Evolutionary conservation across 2,888 invertebrate genomes (phyloP).

Genomic region (Brachyptera risi): DNA sequence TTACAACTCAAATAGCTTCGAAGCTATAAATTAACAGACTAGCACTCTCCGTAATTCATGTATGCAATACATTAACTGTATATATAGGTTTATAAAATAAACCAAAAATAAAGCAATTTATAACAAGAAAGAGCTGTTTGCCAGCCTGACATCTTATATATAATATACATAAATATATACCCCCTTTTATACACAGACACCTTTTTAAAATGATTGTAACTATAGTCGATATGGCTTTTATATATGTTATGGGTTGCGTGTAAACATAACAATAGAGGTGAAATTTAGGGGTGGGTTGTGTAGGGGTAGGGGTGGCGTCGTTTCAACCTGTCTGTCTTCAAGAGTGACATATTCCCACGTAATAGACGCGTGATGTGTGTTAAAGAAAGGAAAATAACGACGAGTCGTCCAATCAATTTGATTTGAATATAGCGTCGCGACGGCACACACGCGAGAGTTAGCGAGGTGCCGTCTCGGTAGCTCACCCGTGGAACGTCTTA

Average conservation of each 20-base stretch:
- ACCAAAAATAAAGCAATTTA: not conserved
- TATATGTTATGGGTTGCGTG: not conserved
- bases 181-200: not conserved
- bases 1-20: not conserved
- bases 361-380: not conserved
- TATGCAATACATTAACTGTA: conserved; percentile 1
- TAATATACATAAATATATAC: not conserved
- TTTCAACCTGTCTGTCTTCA: conserved; percentile 8
- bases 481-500: not conserved
- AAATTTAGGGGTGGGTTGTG: not conserved
- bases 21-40: no score
- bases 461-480: not conserved
- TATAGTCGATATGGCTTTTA: conserved; percentile 8
- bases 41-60: conserved; percentile 7
- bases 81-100: not conserved
- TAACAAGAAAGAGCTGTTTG: no score
- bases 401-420: conserved; percentile 16
- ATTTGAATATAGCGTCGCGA: not conserved
- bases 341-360: conserved; percentile 12
- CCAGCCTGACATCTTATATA: no score
- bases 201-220: conserved; percentile 16
- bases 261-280: not conserved
- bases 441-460: not conserved
- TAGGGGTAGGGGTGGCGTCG: not conserved
- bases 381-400: not conserved